phyloP scores from a whole-genome alignment of 1,140 invertebrate species.

The Zaprionus kolodkinae region DNA sequence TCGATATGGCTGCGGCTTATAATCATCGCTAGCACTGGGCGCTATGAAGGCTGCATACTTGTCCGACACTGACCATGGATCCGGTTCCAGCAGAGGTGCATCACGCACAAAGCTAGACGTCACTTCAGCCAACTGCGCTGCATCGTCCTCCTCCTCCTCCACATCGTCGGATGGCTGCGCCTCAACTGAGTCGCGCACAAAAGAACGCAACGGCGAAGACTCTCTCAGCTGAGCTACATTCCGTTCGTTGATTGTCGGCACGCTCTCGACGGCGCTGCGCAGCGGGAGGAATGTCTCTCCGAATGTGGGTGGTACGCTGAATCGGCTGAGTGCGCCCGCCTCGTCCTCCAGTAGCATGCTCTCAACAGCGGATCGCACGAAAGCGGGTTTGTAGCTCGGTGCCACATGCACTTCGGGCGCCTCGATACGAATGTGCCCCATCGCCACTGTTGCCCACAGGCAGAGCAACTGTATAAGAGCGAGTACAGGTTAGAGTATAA shows the following conservation, averaged over 20 bases:
- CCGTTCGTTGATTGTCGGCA: constrained; percentile 83
- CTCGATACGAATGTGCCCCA: constrained; percentile 69
- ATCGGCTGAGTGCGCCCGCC: constrained; percentile 41
- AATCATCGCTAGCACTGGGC: constrained; percentile 34
- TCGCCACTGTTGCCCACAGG: constrained; percentile 23
- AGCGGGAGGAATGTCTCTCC: constrained; percentile 85
- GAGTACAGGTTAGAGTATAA: not conserved
- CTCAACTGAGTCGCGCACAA: constrained; percentile 88
- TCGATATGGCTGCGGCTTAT: constrained; percentile 69
- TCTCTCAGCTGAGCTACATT: constrained; percentile 44
- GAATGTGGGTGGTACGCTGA: constrained; percentile 58
- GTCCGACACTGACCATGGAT: constrained; percentile 69
- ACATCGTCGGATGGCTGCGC: constrained; percentile 84
- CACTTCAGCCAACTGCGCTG: constrained; percentile 2
- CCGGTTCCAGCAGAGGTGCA: constrained; percentile 30
- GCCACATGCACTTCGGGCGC: constrained; percentile 65
- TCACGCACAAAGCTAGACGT: constrained; percentile 35
- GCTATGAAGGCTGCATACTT: constrained; percentile 84
- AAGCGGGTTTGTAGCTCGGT: constrained; percentile 74
- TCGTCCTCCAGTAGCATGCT: constrained; percentile 81
- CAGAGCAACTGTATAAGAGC: constrained; percentile 39
- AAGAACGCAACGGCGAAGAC: constrained; percentile 53
- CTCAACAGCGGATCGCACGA: constrained; percentile 86
- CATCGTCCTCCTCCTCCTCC: constrained; percentile 32
- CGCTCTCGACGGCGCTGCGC: constrained; percentile 86